Evolutionary conservation across 2,888 invertebrate species (phyloP).

Genomic region (Drosophila monieri): DNA sequence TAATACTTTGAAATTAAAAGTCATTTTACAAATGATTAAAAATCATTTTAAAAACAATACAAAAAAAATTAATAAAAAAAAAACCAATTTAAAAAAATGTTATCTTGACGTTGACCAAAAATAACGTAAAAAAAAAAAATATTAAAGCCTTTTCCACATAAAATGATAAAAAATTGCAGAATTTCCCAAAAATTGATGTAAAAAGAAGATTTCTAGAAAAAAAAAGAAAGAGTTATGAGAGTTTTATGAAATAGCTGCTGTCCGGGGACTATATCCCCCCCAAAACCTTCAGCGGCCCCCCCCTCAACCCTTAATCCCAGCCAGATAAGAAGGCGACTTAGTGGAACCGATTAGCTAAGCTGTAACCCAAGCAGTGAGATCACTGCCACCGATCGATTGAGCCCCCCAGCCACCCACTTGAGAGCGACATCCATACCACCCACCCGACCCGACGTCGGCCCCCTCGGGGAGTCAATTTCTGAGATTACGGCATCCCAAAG

Average conservation of each 20-base stretch:
- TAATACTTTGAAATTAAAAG: too few relatives aligned
- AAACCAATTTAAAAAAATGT: too few relatives aligned
- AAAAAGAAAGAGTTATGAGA: background rate
- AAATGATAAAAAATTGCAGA: background rate
- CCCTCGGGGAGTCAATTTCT: conserved; percentile 15
- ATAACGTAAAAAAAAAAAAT: too few relatives aligned
- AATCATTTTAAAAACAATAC: too few relatives aligned
- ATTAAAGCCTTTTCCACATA: too few relatives aligned
- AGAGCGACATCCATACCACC: background rate
- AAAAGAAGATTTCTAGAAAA: background rate
- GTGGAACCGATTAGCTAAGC: conserved; percentile 19
- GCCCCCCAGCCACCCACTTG: conserved; percentile 22
- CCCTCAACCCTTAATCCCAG: background rate
- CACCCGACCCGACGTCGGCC: background rate
- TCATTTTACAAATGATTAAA: too few relatives aligned
- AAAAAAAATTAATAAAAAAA: too few relatives aligned
- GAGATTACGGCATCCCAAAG: conserved; percentile 39
- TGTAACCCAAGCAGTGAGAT: conserved; percentile 19
- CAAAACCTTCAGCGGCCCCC: background rate
- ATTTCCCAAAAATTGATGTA: background rate
- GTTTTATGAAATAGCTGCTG: background rate
- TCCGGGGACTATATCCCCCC: background rate
- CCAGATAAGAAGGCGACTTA: conserved; percentile 22
- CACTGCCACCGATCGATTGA: conserved; percentile 33
- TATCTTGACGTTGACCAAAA: too few relatives aligned